Conservation (phyloP, 2,888 invertebrate genomes). For the Brenthis daphne region DNA sequence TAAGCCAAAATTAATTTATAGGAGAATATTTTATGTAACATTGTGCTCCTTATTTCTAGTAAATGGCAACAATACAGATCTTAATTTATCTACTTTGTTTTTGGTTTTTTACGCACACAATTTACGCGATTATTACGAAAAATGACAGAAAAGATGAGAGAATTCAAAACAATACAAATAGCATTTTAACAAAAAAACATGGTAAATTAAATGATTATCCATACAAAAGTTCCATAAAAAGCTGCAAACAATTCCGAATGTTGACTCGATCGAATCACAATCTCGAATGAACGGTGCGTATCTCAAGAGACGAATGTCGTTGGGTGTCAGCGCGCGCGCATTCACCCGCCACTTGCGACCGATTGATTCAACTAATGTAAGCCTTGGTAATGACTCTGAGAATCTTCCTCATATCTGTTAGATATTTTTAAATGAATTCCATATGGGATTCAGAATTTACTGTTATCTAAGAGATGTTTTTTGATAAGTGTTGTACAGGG, state of each 20-base stretch:
- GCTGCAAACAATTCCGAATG: slow-evolving; percentile 31
- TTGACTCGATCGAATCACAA: slow-evolving; percentile 31
- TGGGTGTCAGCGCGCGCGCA: slow-evolving; percentile 46
- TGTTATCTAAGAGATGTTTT: neutral
- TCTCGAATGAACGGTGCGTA: slow-evolving; percentile 32
- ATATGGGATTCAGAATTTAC: slow-evolving; percentile 12
- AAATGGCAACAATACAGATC: too few relatives aligned
- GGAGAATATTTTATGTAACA: too few relatives aligned
- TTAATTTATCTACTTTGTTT: too few relatives aligned
- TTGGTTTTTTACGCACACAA: too few relatives aligned
- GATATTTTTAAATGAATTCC: slow-evolving; percentile 35
- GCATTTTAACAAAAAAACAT: neutral
- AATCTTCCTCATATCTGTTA: slow-evolving; percentile 32
- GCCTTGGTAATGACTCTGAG: slow-evolving; percentile 46
- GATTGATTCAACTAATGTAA: slow-evolving; percentile 64
- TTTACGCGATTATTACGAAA: too few relatives aligned
- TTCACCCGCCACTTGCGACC: slow-evolving; percentile 50
- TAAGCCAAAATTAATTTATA: too few relatives aligned
- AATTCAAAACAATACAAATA: neutral
- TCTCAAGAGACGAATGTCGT: slow-evolving; percentile 42
- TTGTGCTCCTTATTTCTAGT: too few relatives aligned
- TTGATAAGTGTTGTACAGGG: too few relatives aligned
- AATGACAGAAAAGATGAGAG: too few relatives aligned
- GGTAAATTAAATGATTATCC: slow-evolving; percentile 20
- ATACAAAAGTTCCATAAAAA: slow-evolving; percentile 30